phyloP scores from a whole-genome alignment of 2,888 invertebrate genomes.

The Heteropelma amictum region DNA sequence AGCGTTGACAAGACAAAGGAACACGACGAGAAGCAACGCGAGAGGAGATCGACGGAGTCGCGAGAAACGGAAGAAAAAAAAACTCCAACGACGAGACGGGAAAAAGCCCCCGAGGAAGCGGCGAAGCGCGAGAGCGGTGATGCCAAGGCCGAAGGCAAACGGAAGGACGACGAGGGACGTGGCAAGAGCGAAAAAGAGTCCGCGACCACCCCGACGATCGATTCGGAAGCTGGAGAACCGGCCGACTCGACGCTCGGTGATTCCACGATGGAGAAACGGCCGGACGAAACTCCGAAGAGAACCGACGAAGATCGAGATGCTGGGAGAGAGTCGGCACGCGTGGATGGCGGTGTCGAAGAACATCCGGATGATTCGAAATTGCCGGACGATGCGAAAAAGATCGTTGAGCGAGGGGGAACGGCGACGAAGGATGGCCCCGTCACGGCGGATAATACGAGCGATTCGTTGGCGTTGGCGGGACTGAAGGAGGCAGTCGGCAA shows the following conservation, averaged over 20 bases:
- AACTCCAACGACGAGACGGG: slow-evolving; percentile 1
- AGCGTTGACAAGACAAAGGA: slow-evolving; percentile 31
- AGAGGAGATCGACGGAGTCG: background rate
- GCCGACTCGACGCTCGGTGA: background rate
- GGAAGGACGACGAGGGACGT: no score
- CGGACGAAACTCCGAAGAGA: background rate
- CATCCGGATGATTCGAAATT: no score
- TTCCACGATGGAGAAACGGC: background rate
- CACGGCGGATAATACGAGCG: background rate
- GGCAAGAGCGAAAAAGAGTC: no score
- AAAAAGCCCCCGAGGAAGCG: background rate
- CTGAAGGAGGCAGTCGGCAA: background rate
- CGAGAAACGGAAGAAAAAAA: slow-evolving; percentile 1
- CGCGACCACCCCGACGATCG: no score
- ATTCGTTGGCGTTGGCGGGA: background rate
- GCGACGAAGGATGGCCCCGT: background rate
- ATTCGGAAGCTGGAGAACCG: background rate
- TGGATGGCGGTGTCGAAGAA: no score
- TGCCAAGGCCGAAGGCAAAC: no score
- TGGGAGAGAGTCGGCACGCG: no score
- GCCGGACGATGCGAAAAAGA: no score
- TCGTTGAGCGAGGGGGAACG: no score
- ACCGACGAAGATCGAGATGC: background rate
- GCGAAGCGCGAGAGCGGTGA: background rate
- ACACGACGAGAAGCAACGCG: slow-evolving; percentile 3